Evolutionary conservation across 2,113 vertebrate species (phyloP).

Genomic region (Setophaga coronata): DNA sequence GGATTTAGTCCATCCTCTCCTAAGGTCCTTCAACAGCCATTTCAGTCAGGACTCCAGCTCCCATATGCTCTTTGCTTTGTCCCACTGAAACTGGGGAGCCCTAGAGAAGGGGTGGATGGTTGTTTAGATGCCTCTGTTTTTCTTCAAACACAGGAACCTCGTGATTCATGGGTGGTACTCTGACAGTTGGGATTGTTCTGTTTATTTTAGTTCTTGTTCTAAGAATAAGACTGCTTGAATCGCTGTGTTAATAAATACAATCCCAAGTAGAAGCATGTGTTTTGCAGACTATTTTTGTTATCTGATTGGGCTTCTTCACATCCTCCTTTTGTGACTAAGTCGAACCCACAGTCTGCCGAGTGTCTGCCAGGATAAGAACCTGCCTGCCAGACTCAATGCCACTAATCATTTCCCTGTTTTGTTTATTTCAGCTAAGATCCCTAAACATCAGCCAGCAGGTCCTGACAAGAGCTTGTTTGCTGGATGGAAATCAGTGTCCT

Average conservation of each 20-base stretch:
- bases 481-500: not conserved
- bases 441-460: not conserved
- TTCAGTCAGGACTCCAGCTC: not conserved
- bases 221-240: constrained; percentile 23
- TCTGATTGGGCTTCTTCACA: not conserved
- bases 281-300: constrained; percentile 15
- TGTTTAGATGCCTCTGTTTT: not conserved
- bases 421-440: not conserved
- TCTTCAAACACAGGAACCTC: not conserved
- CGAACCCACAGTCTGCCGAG: not conserved
- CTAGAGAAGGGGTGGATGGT: not conserved
- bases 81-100: not conserved
- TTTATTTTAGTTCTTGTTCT: constrained; percentile 18
- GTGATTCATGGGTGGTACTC: not conserved
- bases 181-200: not conserved
- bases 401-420: constrained; percentile 32
- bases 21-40: not conserved
- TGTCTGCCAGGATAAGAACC: constrained; percentile 2
- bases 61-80: not conserved
- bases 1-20: not conserved
- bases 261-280: constrained; percentile 10
- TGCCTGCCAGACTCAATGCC: not conserved
- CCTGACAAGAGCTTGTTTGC: not conserved
- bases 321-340: constrained; percentile 44
- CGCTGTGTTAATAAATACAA: constrained; percentile 12